These are phyloP conservation scores for Polypterus bichir DNA, from an alignment of 2,113 vertebrate species.

Conservation along the genomic window DNA sequence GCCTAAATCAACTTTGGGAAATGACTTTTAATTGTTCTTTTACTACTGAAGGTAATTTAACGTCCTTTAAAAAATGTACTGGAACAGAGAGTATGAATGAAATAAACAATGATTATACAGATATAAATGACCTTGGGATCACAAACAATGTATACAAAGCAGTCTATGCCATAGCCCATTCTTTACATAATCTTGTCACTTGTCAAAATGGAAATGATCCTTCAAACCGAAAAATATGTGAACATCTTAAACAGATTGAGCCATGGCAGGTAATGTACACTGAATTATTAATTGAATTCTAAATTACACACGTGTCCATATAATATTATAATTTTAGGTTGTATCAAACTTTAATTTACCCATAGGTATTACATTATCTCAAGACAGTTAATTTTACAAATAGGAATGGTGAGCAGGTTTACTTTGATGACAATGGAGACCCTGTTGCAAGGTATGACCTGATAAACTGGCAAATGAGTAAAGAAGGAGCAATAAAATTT, in stretches of 20 bases:
- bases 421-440: background rate
- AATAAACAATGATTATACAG: constrained; percentile 6
- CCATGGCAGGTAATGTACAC: constrained; percentile 5
- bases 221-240: background rate
- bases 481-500: constrained; percentile 25
- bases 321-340: too few species aligned
- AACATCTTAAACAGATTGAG: background rate
- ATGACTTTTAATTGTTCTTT: background rate
- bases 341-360: background rate
- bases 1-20: background rate
- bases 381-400: constrained; percentile 2
- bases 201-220: too few species aligned
- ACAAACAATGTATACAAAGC: constrained; percentile 9
- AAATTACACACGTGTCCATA: too few species aligned
- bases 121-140: background rate
- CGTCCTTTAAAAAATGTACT: background rate
- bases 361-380: background rate
- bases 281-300: too few species aligned
- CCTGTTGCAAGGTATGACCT: background rate
- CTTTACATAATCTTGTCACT: background rate
- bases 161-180: constrained; percentile 13
- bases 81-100: background rate
- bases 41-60: background rate
- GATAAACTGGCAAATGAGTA: constrained; percentile 30
- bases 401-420: background rate